Conservation (phyloP, 2,888 invertebrate species). For the Parapristionchus giblindavisi region DNA sequence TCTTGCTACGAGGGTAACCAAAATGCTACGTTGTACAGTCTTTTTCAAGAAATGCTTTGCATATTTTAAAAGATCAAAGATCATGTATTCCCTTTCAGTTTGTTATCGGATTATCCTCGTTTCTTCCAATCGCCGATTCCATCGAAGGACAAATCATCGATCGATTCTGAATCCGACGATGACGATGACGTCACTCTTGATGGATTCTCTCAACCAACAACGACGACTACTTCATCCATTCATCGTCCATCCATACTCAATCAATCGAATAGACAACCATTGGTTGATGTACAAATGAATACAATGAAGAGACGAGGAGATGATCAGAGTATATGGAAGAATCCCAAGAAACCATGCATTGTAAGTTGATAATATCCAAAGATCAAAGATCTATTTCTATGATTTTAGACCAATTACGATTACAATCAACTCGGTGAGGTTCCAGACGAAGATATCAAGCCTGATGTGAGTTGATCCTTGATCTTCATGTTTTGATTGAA, state of each 20-base stretch:
- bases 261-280: too few species aligned
- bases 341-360: background rate
- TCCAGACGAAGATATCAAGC: constrained; percentile 11
- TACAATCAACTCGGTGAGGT: constrained; percentile 3
- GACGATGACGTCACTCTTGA: constrained; percentile 10
- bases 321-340: background rate
- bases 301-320: constrained; percentile 28
- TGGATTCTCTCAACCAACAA: background rate
- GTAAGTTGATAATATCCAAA: background rate
- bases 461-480: constrained; percentile 25
- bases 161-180: constrained; percentile 2
- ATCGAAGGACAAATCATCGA: too few species aligned
- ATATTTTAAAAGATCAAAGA: too few species aligned
- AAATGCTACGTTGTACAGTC: too few species aligned
- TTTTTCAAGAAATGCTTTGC: too few species aligned
- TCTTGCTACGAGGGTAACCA: too few species aligned
- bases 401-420: background rate
- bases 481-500: background rate
- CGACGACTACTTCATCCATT: background rate
- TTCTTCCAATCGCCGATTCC: too few species aligned
- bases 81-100: too few species aligned
- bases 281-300: constrained; percentile 23
- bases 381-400: constrained; percentile 16
- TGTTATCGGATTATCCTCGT: too few species aligned
- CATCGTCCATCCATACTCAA: background rate